Evolutionary conservation across 2,797 vertebrate genomes (phyloP).

Genomic region (Australoheros facetus): DNA sequence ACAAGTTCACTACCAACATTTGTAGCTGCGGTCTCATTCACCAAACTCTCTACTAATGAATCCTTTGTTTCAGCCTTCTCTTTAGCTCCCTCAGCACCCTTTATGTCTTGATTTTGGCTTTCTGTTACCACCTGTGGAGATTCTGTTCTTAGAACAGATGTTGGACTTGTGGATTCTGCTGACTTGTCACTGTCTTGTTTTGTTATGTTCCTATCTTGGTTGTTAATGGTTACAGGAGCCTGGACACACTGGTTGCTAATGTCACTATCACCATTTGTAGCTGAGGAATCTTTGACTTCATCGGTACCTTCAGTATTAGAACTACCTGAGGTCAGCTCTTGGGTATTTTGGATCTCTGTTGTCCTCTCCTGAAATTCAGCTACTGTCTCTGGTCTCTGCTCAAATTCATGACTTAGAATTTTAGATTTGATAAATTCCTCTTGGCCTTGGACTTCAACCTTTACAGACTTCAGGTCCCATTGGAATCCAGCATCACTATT

Average conservation of each 20-base stretch:
- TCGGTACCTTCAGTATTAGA: background rate
- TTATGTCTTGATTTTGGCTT: background rate
- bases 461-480: background rate
- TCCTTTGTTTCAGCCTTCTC: background rate
- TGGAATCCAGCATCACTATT: background rate
- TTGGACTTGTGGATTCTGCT: background rate
- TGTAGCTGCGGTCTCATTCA: background rate
- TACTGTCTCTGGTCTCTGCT: fast-evolving
- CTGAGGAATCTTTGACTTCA: background rate
- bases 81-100: background rate
- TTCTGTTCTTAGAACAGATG: fast-evolving
- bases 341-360: background rate
- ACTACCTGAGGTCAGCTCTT: background rate
- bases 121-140: background rate
- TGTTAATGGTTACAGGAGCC: fast-evolving
- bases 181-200: background rate
- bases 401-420: background rate
- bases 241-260: background rate
- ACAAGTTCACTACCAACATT: fast-evolving
- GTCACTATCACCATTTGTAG: background rate
- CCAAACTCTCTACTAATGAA: background rate
- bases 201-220: background rate
- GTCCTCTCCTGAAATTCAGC: fast-evolving
- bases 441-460: background rate
- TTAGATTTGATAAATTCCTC: background rate